These are phyloP conservation scores for Trinorchestia longiramus DNA, from an alignment of 1,140 invertebrate genomes.

Conservation along the genomic window DNA sequence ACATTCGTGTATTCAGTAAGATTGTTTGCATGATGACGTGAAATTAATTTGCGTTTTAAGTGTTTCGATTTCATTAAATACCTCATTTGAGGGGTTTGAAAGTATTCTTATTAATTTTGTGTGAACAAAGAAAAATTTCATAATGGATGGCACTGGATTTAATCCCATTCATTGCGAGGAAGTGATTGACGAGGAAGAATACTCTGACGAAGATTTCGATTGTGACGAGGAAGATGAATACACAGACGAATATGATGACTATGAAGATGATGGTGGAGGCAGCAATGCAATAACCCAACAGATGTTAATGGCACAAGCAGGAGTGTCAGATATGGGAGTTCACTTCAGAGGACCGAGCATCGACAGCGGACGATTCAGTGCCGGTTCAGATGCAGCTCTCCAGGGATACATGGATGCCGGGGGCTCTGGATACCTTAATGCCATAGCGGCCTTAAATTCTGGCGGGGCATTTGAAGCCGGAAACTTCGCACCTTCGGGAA, in stretches of 20 bases:
- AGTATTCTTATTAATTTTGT: neutral
- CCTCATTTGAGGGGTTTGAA: neutral
- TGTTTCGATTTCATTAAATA: neutral
- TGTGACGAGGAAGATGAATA: neutral
- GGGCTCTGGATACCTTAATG: neutral
- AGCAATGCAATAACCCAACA: neutral
- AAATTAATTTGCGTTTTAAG: neutral
- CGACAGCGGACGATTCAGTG: constrained; percentile 14
- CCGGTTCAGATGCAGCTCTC: neutral
- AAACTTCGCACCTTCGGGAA: neutral
- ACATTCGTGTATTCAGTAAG: neutral
- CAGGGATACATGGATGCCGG: neutral
- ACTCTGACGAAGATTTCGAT: neutral
- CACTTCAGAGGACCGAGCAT: neutral
- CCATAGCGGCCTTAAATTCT: neutral
- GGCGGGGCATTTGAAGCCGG: neutral
- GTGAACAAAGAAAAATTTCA: neutral
- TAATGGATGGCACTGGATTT: neutral
- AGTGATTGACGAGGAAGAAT: neutral
- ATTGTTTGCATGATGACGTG: neutral
- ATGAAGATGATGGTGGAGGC: neutral
- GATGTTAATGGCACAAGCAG: neutral
- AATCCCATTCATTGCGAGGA: neutral
- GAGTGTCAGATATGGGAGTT: neutral
- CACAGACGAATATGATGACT: constrained; percentile 3